phyloP scores from a whole-genome alignment of 2,797 vertebrate species.

The Myotis daubentonii region DNA sequence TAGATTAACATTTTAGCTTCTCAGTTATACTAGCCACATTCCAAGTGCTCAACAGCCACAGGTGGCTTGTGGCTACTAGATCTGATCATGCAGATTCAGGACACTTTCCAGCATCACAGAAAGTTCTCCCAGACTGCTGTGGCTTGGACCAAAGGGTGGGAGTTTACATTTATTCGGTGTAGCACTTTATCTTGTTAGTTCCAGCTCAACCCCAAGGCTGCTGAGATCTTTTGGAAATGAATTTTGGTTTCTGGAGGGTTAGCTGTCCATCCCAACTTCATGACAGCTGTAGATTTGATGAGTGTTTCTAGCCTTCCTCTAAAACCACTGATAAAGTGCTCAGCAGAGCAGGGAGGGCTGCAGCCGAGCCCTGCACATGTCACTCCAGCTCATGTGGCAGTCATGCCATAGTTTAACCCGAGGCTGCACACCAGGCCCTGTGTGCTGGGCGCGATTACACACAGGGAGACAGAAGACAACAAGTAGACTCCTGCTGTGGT shows the following conservation, averaged over 20 bases:
- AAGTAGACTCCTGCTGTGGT: neutral
- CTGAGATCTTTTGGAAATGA: constrained; percentile 49
- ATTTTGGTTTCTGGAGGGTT: constrained; percentile 31
- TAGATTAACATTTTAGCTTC: constrained; percentile 12
- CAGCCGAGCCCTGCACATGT: neutral
- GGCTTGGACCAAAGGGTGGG: neutral
- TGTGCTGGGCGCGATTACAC: neutral
- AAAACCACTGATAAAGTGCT: constrained; percentile 48
- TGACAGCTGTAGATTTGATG: constrained; percentile 51
- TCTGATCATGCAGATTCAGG: neutral
- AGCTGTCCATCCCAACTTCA: constrained; percentile 15
- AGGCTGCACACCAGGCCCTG: neutral
- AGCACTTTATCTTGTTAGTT: constrained; percentile 43
- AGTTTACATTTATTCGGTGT: neutral
- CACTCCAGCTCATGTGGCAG: neutral
- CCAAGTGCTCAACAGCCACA: neutral
- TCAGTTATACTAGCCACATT: constrained; percentile 9
- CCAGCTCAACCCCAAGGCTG: neutral
- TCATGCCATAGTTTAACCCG: neutral
- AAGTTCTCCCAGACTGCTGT: neutral
- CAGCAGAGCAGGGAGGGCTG: neutral
- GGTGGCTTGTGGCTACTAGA: neutral
- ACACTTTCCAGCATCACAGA: neutral
- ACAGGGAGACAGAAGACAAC: neutral
- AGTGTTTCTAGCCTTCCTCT: constrained; percentile 20